Percentiles rank a stretch among this genome's conserved stretches.
Conservation (phyloP, 2,888 invertebrate species). For the Invenusta paracnida region DNA sequence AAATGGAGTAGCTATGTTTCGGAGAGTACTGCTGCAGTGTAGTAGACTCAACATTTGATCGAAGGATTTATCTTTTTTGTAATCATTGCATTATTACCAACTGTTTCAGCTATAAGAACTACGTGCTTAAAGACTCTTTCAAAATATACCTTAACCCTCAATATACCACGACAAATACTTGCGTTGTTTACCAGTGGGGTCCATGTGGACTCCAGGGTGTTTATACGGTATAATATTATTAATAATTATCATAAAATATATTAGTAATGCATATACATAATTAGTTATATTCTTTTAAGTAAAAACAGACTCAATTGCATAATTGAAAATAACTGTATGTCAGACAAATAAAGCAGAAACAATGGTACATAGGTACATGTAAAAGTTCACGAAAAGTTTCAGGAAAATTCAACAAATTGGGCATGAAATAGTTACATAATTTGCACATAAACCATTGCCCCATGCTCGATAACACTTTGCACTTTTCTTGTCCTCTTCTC, state of each 20-base stretch:
- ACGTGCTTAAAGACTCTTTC: too few relatives aligned
- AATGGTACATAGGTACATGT: constrained; percentile 5
- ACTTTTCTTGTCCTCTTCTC: constrained; percentile 26
- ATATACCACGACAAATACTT: constrained; percentile 22
- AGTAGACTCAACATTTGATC: too few relatives aligned
- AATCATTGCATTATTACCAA: too few relatives aligned
- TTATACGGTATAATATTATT: constrained; percentile 17
- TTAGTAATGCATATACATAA: constrained; percentile 13
- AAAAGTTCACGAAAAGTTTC: constrained; percentile 16
- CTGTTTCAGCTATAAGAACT: too few relatives aligned
- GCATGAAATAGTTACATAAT: constrained; percentile 10
- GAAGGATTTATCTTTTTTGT: too few relatives aligned
- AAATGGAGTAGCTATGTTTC: background rate
- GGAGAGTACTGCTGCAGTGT: too few relatives aligned
- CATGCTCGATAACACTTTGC: constrained; percentile 4
- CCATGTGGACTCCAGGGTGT: background rate
- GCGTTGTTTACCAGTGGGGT: constrained; percentile 20
- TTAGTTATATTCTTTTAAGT: background rate
- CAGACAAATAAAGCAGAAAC: constrained; percentile 19
- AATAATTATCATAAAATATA: constrained; percentile 9
- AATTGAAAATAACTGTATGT: constrained; percentile 9
- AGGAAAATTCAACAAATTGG: constrained; percentile 1
- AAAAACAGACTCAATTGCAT: constrained; percentile 19
- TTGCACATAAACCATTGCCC: constrained; percentile 12
- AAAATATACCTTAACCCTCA: constrained; percentile 29